Conservation (phyloP, 2,113 vertebrate species). For the Platichthys stellatus region DNA sequence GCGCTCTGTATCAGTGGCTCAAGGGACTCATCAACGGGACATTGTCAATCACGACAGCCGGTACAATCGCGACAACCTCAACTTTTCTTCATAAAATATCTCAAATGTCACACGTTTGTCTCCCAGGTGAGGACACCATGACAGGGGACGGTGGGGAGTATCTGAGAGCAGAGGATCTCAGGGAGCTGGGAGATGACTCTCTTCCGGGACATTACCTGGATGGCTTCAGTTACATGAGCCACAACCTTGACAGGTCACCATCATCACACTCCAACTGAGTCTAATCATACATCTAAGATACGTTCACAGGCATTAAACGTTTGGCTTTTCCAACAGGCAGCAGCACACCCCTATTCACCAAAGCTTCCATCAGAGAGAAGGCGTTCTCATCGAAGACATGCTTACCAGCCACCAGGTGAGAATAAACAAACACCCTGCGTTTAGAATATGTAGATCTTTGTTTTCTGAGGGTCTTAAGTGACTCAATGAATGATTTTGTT, state of each 20-base stretch:
- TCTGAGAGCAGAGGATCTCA: slow-evolving; percentile 93
- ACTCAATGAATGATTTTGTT: background rate
- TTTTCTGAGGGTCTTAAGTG: background rate
- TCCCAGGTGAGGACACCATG: slow-evolving; percentile 95
- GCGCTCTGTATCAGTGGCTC: too few relatives aligned
- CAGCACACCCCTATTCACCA: slow-evolving; percentile 87
- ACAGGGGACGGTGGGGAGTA: slow-evolving; percentile 97
- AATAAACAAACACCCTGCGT: background rate
- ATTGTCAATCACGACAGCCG: too few relatives aligned
- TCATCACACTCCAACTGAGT: background rate
- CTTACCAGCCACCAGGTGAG: slow-evolving; percentile 90
- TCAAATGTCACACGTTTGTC: slow-evolving; percentile 7
- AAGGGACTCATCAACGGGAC: too few relatives aligned
- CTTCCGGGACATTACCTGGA: slow-evolving; percentile 94
- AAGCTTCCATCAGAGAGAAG: slow-evolving; percentile 88
- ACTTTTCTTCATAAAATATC: background rate
- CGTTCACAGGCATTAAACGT: background rate
- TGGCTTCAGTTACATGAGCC: slow-evolving; percentile 92
- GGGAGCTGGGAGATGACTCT: slow-evolving; percentile 95
- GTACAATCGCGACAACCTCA: too few relatives aligned
- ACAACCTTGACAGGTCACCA: slow-evolving; percentile 92
- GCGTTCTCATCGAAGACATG: slow-evolving; percentile 90
- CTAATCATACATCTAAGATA: background rate
- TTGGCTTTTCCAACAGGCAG: slow-evolving; percentile 79
- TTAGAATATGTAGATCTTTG: background rate